phyloP scores from a whole-genome alignment of 2,797 vertebrate genomes.

The Anisognathus igniventris region DNA sequence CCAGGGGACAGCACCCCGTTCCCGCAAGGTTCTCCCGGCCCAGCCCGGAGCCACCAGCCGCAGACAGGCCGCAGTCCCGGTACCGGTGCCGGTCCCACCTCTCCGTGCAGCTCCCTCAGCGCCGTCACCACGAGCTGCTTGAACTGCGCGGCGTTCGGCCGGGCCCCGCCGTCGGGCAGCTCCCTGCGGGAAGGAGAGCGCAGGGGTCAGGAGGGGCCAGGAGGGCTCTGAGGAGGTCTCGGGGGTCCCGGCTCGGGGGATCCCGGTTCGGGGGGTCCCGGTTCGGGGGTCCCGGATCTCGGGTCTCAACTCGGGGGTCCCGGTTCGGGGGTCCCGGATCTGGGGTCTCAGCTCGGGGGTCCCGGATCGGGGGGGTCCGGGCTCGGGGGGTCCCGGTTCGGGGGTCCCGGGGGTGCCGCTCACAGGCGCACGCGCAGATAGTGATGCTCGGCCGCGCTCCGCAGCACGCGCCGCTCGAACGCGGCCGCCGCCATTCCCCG shows the following conservation, averaged over 20 bases:
- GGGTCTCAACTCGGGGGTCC: no score
- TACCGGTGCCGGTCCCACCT: constrained; percentile 73
- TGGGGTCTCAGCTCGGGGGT: no score
- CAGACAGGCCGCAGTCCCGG: neutral
- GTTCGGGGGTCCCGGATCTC: no score
- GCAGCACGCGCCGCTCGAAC: neutral
- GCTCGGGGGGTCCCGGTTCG: no score
- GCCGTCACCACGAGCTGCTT: constrained; percentile 87
- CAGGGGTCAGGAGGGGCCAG: neutral
- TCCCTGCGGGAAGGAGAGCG: constrained; percentile 65
- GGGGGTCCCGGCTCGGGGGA: no score
- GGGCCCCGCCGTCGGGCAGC: constrained; percentile 74
- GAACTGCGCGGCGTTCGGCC: constrained; percentile 78
- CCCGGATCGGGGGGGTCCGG: no score
- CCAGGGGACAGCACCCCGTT: neutral
- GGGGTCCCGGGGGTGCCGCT: neutral
- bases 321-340: no score
- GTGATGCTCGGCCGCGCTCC: constrained; percentile 78
- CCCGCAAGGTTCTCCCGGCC: neutral
- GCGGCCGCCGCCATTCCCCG: neutral
- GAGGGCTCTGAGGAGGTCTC: neutral
- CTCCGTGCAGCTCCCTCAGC: constrained; percentile 85
- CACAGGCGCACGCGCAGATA: constrained; percentile 87
- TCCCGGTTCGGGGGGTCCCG: no score
- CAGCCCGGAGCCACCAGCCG: neutral